Evolutionary conservation across 2,888 invertebrate genomes (phyloP).

Genomic region (Scaptomyza polygonia): DNA sequence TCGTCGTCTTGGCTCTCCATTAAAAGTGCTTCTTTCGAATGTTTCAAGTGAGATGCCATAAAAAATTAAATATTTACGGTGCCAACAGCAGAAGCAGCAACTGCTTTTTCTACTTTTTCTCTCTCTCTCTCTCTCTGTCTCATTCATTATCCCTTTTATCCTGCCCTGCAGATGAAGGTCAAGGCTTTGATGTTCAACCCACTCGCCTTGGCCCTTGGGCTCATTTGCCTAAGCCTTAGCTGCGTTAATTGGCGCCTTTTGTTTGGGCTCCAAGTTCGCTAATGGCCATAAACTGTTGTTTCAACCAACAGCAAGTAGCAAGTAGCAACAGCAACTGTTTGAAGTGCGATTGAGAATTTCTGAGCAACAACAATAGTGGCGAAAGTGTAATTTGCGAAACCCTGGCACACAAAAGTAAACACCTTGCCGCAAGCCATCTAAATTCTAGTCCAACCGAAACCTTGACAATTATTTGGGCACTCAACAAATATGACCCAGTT

Average conservation of each 20-base stretch:
- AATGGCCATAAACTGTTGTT: conserved; percentile 66
- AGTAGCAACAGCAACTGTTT: conserved; percentile 44
- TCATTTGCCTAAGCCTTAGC: conserved; percentile 59
- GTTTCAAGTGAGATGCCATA: conserved; percentile 59
- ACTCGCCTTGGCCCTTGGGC: conserved; percentile 35
- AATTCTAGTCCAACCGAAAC: conserved; percentile 15
- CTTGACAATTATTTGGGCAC: conserved; percentile 34
- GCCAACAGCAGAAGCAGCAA: conserved; percentile 32
- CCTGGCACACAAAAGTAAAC: conserved; percentile 22
- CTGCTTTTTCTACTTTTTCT: conserved; percentile 8
- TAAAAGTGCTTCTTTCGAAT: conserved; percentile 57
- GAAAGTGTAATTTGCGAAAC: conserved; percentile 34
- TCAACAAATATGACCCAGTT: conserved; percentile 26
- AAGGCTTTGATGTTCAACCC: conserved; percentile 59
- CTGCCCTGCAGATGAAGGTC: conserved; percentile 77
- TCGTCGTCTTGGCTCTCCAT: conserved; percentile 56
- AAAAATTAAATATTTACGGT: conserved; percentile 78
- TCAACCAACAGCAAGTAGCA: conserved; percentile 17
- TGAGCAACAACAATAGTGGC: conserved; percentile 19
- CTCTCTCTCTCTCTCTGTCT: not conserved
- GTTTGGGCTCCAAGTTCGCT: conserved; percentile 61
- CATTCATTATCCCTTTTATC: conserved; percentile 11
- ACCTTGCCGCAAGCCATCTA: conserved; percentile 40
- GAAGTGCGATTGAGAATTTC: conserved; percentile 70
- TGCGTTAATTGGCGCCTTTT: conserved; percentile 77